Conservation (phyloP, 1,140 invertebrate species). For the Contarinia nasturtii region DNA sequence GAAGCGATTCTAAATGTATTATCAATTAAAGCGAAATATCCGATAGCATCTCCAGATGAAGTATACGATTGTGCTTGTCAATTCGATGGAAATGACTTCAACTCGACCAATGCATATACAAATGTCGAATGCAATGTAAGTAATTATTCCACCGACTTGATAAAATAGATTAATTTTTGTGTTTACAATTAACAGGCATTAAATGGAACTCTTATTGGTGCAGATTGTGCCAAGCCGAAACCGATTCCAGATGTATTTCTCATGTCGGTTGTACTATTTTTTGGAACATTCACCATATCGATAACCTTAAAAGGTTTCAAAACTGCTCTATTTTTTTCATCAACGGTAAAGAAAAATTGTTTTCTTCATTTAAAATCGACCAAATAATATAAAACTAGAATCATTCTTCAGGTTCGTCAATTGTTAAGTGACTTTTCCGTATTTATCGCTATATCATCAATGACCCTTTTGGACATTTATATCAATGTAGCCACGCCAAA, state of each 20-base stretch:
- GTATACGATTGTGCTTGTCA: slow-evolving; percentile 48
- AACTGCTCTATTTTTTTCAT: slow-evolving; percentile 87
- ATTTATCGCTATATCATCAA: slow-evolving; percentile 84
- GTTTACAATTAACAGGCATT: background rate
- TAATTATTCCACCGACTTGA: too few relatives aligned
- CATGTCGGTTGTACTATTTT: slow-evolving; percentile 86
- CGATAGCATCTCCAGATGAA: slow-evolving; percentile 33
- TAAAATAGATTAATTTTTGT: too few relatives aligned
- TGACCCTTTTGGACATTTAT: slow-evolving; percentile 68
- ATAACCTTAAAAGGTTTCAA: slow-evolving; percentile 83
- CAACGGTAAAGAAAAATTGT: slow-evolving; percentile 42
- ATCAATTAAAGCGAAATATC: slow-evolving; percentile 60
- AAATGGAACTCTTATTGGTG: slow-evolving; percentile 54
- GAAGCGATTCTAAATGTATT: slow-evolving; percentile 81
- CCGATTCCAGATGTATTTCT: slow-evolving; percentile 88
- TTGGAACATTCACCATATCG: slow-evolving; percentile 84
- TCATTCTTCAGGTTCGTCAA: slow-evolving; percentile 52
- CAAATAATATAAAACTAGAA: slow-evolving; percentile 10
- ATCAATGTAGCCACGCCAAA: slow-evolving; percentile 86
- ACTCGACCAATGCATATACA: too few relatives aligned
- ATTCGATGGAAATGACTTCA: slow-evolving; percentile 1
- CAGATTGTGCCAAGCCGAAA: slow-evolving; percentile 47
- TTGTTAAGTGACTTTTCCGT: slow-evolving; percentile 95
- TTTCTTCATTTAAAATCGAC: too few relatives aligned
- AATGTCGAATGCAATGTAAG: too few relatives aligned